Evolutionary conservation across 2,797 vertebrate genomes (phyloP).

Genomic region (Arctocebus calabarensis): DNA sequence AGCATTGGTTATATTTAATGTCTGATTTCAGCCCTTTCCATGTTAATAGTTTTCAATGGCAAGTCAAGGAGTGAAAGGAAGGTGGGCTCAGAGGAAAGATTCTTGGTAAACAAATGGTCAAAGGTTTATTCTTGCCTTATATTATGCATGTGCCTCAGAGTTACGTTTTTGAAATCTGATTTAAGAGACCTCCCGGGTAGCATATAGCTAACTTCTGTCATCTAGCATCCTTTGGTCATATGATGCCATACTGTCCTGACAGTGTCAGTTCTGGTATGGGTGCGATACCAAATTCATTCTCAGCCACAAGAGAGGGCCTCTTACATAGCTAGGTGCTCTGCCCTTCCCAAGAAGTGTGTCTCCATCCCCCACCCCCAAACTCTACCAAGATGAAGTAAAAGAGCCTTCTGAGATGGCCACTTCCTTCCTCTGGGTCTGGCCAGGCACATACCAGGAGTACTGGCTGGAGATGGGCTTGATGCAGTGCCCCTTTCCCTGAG

Average conservation of each 20-base stretch:
- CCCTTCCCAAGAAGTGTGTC: constrained; percentile 35
- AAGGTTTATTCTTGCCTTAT: constrained; percentile 71
- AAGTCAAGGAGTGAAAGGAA: constrained; percentile 6
- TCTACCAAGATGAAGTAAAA: constrained; percentile 17
- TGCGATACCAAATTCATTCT: neutral
- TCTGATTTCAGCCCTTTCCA: constrained; percentile 62
- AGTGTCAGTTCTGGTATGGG: constrained; percentile 1
- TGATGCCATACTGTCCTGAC: neutral
- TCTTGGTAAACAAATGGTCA: neutral
- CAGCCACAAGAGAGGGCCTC: constrained; percentile 54
- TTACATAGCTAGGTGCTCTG: neutral
- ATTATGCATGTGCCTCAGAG: constrained; percentile 56
- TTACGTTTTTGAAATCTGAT: constrained; percentile 62
- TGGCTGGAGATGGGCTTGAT: neutral
- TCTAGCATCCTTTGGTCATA: constrained; percentile 24
- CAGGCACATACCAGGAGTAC: neutral
- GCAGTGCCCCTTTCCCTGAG: constrained; percentile 31
- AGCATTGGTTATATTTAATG: constrained; percentile 51
- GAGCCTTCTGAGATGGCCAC: neutral
- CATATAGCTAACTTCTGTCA: constrained; percentile 39
- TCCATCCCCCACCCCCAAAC: neutral
- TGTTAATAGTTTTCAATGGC: constrained; percentile 55
- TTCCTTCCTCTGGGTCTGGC: neutral
- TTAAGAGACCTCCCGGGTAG: constrained; percentile 59
- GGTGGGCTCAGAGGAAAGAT: constrained; percentile 49